Evolutionary conservation across 2,113 vertebrate genomes (phyloP).

Genomic region (Gymnogyps californianus): DNA sequence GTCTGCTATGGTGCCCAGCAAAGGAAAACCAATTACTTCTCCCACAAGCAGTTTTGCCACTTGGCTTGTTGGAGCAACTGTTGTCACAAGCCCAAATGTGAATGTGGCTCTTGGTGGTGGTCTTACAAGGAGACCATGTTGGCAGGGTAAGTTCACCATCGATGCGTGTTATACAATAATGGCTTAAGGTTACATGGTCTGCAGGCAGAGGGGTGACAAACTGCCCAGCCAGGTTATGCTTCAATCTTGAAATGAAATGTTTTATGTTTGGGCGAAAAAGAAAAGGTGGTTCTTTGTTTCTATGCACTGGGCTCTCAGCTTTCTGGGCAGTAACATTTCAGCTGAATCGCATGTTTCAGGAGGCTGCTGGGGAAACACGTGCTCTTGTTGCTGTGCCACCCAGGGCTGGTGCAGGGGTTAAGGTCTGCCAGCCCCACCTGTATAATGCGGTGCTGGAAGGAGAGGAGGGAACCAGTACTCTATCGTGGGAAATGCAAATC

Average conservation of each 20-base stretch:
- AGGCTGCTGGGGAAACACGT: neutral
- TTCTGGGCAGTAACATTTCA: neutral
- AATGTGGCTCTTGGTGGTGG: neutral
- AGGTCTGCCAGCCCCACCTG: neutral
- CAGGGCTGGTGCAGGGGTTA: neutral
- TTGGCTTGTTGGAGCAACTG: neutral
- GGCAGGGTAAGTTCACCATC: no score
- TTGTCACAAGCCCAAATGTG: neutral
- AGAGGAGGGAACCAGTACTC: neutral
- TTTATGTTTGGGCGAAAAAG: neutral
- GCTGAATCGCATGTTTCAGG: neutral
- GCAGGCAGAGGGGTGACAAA: neutral
- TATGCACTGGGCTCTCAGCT: fast-evolving
- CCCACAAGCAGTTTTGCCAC: neutral
- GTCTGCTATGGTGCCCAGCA: fast-evolving
- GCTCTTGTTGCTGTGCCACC: neutral
- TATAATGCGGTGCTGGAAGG: neutral
- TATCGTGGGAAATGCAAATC: neutral
- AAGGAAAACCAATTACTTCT: neutral
- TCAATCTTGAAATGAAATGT: neutral
- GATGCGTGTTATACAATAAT: fast-evolving
- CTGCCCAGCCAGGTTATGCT: neutral
- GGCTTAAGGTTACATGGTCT: neutral
- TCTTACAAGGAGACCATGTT: neutral
- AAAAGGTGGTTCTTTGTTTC: neutral